These are phyloP conservation scores for Cichlasoma orientale DNA, from an alignment of 2,797 vertebrate genomes.

Conservation along the genomic window DNA sequence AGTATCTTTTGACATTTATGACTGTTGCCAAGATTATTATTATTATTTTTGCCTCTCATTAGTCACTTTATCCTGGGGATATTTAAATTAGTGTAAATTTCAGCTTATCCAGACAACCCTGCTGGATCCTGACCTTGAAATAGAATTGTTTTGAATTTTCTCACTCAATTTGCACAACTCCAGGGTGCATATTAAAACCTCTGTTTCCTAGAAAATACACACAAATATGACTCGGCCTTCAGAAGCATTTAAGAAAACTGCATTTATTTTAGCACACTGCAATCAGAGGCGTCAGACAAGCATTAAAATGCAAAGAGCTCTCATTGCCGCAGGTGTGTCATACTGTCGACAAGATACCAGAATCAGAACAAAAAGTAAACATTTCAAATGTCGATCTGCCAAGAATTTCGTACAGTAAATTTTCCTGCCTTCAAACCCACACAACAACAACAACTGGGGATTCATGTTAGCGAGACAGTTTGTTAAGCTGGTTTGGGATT, in stretches of 20 bases:
- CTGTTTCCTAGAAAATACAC: neutral
- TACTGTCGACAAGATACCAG: conserved; percentile 11
- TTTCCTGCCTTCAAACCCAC: neutral
- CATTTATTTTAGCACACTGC: neutral
- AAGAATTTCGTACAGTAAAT: neutral
- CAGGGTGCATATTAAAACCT: conserved; percentile 8
- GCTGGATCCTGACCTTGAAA: conserved; percentile 1
- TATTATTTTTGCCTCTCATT: neutral
- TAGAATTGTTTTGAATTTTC: neutral
- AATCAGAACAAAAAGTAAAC: conserved; percentile 18
- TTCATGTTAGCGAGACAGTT: neutral
- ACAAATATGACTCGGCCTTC: neutral
- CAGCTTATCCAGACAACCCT: neutral
- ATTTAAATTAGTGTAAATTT: conserved; percentile 18
- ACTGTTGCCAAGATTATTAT: neutral
- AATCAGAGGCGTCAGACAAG: neutral
- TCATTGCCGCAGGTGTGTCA: neutral
- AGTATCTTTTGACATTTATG: neutral
- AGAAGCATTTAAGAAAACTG: neutral
- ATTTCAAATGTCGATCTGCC: conserved; percentile 9
- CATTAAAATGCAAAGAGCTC: conserved; percentile 10
- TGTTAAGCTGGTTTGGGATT: conserved; percentile 10
- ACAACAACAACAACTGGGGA: neutral
- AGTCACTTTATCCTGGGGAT: neutral
- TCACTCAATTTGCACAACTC: conserved; percentile 12